Base-by-base conservation (phyloP, 2,113 vertebrate species). In the Esox niger region DNA sequence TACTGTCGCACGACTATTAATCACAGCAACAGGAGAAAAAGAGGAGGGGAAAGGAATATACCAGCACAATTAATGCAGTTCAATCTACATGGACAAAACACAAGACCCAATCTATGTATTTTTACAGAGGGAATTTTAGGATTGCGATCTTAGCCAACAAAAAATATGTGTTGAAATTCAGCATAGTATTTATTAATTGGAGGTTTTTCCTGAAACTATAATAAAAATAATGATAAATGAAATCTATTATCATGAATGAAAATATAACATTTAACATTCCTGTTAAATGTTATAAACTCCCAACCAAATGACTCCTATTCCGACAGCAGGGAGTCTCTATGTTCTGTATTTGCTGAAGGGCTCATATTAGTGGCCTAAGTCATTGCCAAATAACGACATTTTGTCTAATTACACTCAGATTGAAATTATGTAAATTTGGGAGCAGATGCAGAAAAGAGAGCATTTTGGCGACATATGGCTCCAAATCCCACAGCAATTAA, bases 1-100 rank as follows among this genome's bases (percentile, higher is more conserved):
- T 76, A 76, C 64, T 76, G 74, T 71, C 74, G 68, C 27, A 38
- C 52, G 21, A 60, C 64, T 54, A 76, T 76, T 76, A 71, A 76
- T 76, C 74, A 71, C 54, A 13, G 47, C 33, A 31, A 54, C 26
- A 29, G 33, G 64, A 56, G 33, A 29, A 30, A 29, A 46, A 35
- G 46, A 25, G 31, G 71, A 29, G 21, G 57, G 29, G 57, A 25
- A 49, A 35, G 21, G 38, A 64, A 63, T 30, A 59, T 27, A 66
- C 27, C 29, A 49, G n/a, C 21, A 15, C 30, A 66, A 30, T 55
- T 59, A 59, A 59, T 59, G 57, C 27, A 20, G 20, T 17, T 59
- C 57, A 59, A 29, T 59, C 57, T 30, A 31, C 1, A 59, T 8
- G 20, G 29, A 20, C 15, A 6, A n/a, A 31, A 31, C 29, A 59